A percentile compares a stretch with the other conserved stretches of the same genome.
These are phyloP conservation scores for Chondrosia reniformis DNA, from an alignment of 37 sponge, comb jelly and placozoan genomes.

Conservation along the genomic window DNA sequence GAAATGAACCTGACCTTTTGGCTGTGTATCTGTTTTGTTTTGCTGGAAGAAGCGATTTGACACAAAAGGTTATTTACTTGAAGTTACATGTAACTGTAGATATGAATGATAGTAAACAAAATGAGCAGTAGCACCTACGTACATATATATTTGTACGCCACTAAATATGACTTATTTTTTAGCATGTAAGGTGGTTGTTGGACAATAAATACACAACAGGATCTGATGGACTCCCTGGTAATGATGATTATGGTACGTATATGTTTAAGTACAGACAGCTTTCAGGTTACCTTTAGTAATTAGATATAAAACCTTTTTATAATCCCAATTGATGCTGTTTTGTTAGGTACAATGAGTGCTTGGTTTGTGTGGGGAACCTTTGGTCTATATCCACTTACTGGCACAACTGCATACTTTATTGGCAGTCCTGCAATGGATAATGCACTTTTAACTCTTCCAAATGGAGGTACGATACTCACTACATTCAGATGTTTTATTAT, in stretches of 20 bases:
- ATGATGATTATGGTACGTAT: slow-evolving; percentile 59
- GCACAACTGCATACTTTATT: slow-evolving; percentile 37
- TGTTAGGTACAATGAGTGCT: slow-evolving; percentile 49
- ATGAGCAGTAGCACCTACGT: neutral
- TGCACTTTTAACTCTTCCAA: slow-evolving; percentile 17
- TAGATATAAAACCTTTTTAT: neutral
- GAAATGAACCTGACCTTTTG: slow-evolving; percentile 60
- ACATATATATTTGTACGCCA: neutral
- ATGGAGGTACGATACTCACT: too few species aligned
- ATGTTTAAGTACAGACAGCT: neutral
- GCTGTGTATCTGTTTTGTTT: slow-evolving; percentile 45
- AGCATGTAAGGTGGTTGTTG: slow-evolving; percentile 48
- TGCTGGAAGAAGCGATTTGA: slow-evolving; percentile 36
- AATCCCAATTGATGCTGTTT: neutral
- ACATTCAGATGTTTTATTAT: too few species aligned
- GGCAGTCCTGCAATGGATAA: slow-evolving; percentile 38
- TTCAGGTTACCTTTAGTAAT: neutral
- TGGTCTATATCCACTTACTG: slow-evolving; percentile 52
- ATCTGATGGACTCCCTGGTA: slow-evolving; percentile 47
- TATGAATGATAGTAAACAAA: neutral
- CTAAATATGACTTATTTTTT: neutral
- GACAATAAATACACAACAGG: slow-evolving; percentile 43
- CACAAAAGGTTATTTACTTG: slow-evolving; percentile 40
- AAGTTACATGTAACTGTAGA: neutral
- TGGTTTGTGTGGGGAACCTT: slow-evolving; percentile 54